These are phyloP conservation scores for Pangasius larnaudii DNA, from an alignment of 2,797 vertebrate species.

Conservation along the genomic window DNA sequence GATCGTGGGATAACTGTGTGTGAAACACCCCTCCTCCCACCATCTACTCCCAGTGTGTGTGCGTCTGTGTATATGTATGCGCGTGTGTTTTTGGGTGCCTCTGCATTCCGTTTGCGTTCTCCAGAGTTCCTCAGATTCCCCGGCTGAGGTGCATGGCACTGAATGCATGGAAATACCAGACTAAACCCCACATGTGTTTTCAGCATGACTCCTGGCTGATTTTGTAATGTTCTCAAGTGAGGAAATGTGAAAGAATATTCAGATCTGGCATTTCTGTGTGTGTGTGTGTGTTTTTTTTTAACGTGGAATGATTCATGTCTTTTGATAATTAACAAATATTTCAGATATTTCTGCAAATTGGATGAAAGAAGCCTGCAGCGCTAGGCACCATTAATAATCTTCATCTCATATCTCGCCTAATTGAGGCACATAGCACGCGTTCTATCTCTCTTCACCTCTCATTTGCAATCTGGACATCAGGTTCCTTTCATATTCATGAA, in stretches of 20 bases:
- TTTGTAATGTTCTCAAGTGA: slow-evolving; percentile 24
- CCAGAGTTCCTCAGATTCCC: slow-evolving; percentile 41
- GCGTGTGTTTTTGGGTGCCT: slow-evolving; percentile 8
- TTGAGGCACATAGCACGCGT: slow-evolving; percentile 53
- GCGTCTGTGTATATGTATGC: slow-evolving; percentile 29
- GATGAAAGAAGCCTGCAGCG: slow-evolving; percentile 46
- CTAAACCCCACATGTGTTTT: not conserved
- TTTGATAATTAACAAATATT: slow-evolving; percentile 57
- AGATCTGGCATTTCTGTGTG: slow-evolving; percentile 39
- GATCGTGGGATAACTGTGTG: slow-evolving; percentile 7
- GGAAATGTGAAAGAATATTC: slow-evolving; percentile 44
- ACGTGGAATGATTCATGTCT: slow-evolving; percentile 42
- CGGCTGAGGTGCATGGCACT: slow-evolving; percentile 61
- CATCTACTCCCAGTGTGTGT: not conserved
- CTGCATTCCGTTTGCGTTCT: slow-evolving; percentile 37
- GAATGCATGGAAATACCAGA: slow-evolving; percentile 45
- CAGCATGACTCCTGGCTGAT: slow-evolving; percentile 36
- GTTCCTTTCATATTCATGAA: slow-evolving; percentile 8
- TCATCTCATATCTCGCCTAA: slow-evolving; percentile 47
- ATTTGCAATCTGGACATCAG: slow-evolving; percentile 39
- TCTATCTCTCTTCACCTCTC: slow-evolving; percentile 25
- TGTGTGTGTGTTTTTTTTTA: slow-evolving; percentile 23
- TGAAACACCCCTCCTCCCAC: not conserved
- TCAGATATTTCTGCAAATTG: slow-evolving; percentile 53
- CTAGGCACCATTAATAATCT: slow-evolving; percentile 43